Percentiles rank a stretch among this genome's conserved stretches.
These are phyloP conservation scores for Whitmania pigra DNA, from an alignment of 1,140 invertebrate genomes.

Conservation along the genomic window DNA sequence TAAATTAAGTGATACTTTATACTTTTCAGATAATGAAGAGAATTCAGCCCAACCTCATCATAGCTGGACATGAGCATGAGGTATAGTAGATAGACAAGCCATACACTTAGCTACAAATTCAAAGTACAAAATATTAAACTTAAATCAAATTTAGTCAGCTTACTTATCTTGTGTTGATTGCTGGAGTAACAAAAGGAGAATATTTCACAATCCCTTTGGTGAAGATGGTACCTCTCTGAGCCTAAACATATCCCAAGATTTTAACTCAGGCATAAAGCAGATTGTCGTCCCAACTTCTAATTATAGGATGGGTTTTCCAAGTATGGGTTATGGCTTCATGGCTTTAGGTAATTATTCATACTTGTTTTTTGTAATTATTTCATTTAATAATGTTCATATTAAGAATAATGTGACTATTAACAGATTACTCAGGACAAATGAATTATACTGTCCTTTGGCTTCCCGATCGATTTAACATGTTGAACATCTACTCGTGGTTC, in stretches of 20 bases:
- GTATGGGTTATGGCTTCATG: conserved; percentile 71
- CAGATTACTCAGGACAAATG: conserved; percentile 10
- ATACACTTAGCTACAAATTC: too few relatives aligned
- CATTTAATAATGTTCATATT: too few relatives aligned
- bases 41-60: conserved; percentile 62
- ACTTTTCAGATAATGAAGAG: conserved; percentile 31
- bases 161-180: too few relatives aligned
- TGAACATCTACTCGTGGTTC: background rate
- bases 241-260: too few relatives aligned
- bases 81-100: conserved; percentile 25
- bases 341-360: conserved; percentile 55
- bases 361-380: background rate
- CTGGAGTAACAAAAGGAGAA: too few relatives aligned
- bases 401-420: too few relatives aligned
- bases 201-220: too few relatives aligned
- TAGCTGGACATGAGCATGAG: conserved; percentile 70
- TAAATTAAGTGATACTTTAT: background rate
- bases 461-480: background rate
- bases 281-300: conserved; percentile 81
- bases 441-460: conserved; percentile 20
- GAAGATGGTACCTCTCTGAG: too few relatives aligned
- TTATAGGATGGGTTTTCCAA: conserved; percentile 74
- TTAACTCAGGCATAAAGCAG: conserved; percentile 52
- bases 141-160: too few relatives aligned
- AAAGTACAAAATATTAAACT: too few relatives aligned